Evolutionary conservation across 64 coral and sea anemone species (phyloP), one percentile per base, ranked within the genome.

Genomic region (Catalaphyllia jardinei): DNA sequence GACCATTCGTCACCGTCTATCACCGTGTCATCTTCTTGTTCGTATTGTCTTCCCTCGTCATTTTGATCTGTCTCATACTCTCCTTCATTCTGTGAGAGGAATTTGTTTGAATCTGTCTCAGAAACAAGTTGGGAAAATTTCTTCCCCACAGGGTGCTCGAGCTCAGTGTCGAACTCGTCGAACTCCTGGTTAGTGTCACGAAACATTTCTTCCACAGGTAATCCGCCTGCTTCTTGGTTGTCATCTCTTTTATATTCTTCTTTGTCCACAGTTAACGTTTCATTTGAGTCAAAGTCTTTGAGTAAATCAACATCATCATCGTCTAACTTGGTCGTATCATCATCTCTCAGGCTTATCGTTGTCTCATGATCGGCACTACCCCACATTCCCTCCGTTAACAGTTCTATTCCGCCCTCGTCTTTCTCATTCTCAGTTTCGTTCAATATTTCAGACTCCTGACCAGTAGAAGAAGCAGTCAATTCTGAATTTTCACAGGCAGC

Each of bases 301-400:
- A 42, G 33, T 20, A 62, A 51, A 22, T 71, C 35, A 71, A n/a
- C 63, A 85, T 85, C 81, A 51, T 85, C 39, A 51, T 85, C 62
- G 10, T 14, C 76, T 12, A 42, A 27, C 33, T 19, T 69, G 20
- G 22, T 27, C 1, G 11, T 71, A 25, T 85, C 38, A 25, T 85
- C 38, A n/a, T 71, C 64, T 39, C 50, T 11, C 35, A 85, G 22
- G 29, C 35, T 25, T 85, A 33, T 39, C 10, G 63, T 85, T 46
- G 38, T 85, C 62, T 71, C 81, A 5, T 67, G 81, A 71, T 85
- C 81, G 24, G 62, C 62, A 14, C 81, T 71, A 16, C 22, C 25
- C 24, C 63, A 18, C 35, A 71, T 71, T 22, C 71, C 81, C 20
- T 71, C 38, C 25, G 25, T 42, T 85, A 71, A 14, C 62, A 29